Evolutionary conservation across 2,797 vertebrate genomes (phyloP).

Genomic region (Acanthiza pusilla): DNA sequence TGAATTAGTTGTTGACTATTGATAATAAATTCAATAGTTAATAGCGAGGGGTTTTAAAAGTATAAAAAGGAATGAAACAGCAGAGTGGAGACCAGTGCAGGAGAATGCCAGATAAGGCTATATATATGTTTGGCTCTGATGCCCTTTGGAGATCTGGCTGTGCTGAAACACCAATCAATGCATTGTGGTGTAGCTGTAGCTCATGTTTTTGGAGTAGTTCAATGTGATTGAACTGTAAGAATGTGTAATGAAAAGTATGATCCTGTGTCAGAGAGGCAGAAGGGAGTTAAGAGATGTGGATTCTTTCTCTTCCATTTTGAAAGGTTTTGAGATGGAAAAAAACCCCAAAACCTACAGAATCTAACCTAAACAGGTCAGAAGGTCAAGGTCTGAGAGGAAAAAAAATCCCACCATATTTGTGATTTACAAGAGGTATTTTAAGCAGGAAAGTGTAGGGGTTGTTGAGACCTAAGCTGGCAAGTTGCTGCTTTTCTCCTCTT

Average conservation of each 20-base stretch:
- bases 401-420: neutral
- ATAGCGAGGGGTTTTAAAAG: neutral
- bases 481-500: neutral
- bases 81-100: neutral
- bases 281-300: neutral
- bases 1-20: neutral
- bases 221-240: neutral
- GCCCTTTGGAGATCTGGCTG: neutral
- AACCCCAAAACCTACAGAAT: neutral
- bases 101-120: neutral
- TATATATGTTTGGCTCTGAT: neutral
- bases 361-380: neutral
- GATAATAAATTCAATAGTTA: neutral
- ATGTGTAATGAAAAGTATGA: neutral
- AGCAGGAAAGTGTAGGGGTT: neutral
- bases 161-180: neutral
- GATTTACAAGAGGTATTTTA: neutral
- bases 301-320: neutral
- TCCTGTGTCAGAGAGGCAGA: neutral
- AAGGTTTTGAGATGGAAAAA: neutral
- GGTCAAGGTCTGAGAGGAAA: neutral
- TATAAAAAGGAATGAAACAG: neutral
- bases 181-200: neutral
- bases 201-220: neutral
- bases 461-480: neutral